These are phyloP conservation scores for Macrophya alboannulata DNA, from an alignment of 2,888 invertebrate genomes.

Conservation along the genomic window DNA sequence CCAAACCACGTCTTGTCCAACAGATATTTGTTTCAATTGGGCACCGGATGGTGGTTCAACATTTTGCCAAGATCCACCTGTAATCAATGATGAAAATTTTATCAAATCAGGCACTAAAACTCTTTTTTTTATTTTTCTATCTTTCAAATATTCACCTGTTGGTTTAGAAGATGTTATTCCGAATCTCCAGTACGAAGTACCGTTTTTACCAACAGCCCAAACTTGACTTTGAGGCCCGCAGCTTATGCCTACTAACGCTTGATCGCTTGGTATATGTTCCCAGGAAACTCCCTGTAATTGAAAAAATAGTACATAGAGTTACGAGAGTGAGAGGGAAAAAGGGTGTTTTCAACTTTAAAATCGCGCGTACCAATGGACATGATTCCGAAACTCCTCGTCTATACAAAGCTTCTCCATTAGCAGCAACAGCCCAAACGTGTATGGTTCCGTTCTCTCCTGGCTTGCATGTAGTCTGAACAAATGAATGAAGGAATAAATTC, in stretches of 20 bases:
- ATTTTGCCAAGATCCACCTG: constrained; percentile 89
- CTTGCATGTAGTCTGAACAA: constrained; percentile 78
- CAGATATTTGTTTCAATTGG: constrained; percentile 89
- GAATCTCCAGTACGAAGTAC: constrained; percentile 91
- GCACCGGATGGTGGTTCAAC: constrained; percentile 87
- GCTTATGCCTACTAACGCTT: constrained; percentile 89
- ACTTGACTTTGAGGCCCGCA: constrained; percentile 86
- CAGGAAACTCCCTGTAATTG: constrained; percentile 86
- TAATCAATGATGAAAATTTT: constrained; percentile 42
- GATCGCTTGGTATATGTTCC: constrained; percentile 92
- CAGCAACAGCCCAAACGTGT: constrained; percentile 92
- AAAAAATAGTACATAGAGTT: constrained; percentile 42
- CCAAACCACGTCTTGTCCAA: constrained; percentile 90
- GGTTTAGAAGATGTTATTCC: constrained; percentile 88
- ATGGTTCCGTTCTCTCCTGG: constrained; percentile 80
- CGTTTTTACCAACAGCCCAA: constrained; percentile 94
- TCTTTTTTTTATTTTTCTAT: neutral
- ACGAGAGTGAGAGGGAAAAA: neutral
- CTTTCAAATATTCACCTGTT: constrained; percentile 78
- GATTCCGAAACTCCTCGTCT: constrained; percentile 89
- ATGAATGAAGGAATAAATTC: neutral
- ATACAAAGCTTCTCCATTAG: constrained; percentile 93
- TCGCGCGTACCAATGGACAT: constrained; percentile 86
- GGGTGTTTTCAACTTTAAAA: constrained; percentile 56
- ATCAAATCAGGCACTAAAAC: neutral